These are phyloP conservation scores for Elaphurus davidianus DNA, from an alignment of 2,113 vertebrate genomes.

Conservation along the genomic window DNA sequence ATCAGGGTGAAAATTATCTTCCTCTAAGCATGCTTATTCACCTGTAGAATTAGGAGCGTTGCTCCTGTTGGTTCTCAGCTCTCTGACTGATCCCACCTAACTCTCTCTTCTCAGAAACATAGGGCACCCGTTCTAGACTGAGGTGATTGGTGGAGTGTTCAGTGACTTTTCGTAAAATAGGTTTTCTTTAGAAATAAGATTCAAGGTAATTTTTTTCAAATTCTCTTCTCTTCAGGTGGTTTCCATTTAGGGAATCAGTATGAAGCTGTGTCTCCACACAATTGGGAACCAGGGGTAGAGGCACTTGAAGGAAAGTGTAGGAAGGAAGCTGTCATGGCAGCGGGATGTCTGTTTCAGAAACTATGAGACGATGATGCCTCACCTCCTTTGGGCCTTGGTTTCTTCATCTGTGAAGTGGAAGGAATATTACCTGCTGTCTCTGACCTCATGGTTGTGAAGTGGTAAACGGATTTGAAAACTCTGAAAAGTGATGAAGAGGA, in stretches of 20 bases:
- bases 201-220: not conserved
- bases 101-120: not conserved
- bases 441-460: not conserved
- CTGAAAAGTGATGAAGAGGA: not conserved
- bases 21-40: not conserved
- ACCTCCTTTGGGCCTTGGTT: not conserved
- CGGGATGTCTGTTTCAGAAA: not conserved
- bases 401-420: not conserved
- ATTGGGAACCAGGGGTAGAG: not conserved
- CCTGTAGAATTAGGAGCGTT: not conserved
- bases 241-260: not conserved
- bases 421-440: not conserved
- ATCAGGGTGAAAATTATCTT: not conserved
- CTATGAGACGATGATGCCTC: accelerated
- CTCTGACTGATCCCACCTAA: not conserved
- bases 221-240: not conserved
- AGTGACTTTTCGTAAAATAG: not conserved
- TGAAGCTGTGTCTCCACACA: not conserved
- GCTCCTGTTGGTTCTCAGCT: not conserved
- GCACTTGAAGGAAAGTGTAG: not conserved
- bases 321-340: not conserved
- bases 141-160: not conserved
- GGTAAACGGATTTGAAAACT: not conserved
- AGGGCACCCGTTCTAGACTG: not conserved
- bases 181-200: not conserved